Evolutionary conservation across 23 tunicate genomes (phyloP), one percentile per base, ranked within the genome.

Genomic region (Trididemnum miniatum): DNA sequence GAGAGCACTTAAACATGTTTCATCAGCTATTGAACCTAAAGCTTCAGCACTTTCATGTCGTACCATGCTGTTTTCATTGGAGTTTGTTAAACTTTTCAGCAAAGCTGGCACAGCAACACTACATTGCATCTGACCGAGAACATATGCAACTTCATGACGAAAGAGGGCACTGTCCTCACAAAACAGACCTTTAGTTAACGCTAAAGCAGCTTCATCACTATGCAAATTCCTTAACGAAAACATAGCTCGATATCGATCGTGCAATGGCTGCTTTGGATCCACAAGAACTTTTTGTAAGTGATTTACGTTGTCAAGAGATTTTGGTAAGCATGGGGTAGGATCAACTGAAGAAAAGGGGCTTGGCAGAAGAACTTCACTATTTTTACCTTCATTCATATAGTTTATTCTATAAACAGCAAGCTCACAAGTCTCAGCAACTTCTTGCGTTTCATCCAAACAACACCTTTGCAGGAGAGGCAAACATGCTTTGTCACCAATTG

Each of bases 31-130:
- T 18, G 89, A 80, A 0, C 99, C 99, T 54, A 95, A 67, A 18
- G 99, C 99, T 62, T 95, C 99, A 23, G 99, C 99, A 75, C 96
- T 82, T 65, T 95, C 99, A 74, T 95, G 99, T 22, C 99, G 79
- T 0, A 95, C 96, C 96, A 95, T 95, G 59, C 85, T 39, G 81
- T 90, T 79, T 79, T 90, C 96, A 7, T 78, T 59, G 3, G 28
- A 25, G 78, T 95, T 65, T 25, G 77, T 34, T 34, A 95, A 60
- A 39, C 59, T 37, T 37, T 60, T 74, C 0, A 76, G 29, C 37
- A 95, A 71, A 62, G 88, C 82, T 5, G 89, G 89, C 3, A 82
- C 86, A 0, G 80, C 96, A 35, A 35, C 81, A 34, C 83, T 59
- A 7, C 67, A 57, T 59, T 95, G 96, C 91, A 95, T 82, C 63